These are phyloP conservation scores for Malacoctenus gilli DNA, from an alignment of 2,797 vertebrate species.

Conservation along the genomic window DNA sequence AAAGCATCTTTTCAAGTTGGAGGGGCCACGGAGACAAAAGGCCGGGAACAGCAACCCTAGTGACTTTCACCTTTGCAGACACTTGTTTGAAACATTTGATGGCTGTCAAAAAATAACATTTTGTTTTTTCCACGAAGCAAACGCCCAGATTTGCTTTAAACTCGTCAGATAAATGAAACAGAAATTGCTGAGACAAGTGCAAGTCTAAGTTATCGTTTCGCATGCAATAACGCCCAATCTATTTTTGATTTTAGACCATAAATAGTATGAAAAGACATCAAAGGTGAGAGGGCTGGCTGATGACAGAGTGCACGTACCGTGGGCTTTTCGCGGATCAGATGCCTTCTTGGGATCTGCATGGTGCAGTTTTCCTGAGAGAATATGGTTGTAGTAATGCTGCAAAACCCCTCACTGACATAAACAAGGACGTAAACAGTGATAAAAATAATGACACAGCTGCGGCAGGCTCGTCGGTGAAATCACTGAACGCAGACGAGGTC, in stretches of 20 bases:
- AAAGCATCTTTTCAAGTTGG: conserved; percentile 43
- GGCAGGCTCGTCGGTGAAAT: background rate
- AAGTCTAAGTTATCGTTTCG: background rate
- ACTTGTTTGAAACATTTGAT: conserved; percentile 4
- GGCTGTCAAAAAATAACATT: background rate
- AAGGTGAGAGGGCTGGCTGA: background rate
- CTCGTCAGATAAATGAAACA: too few species aligned
- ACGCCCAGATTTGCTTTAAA: too few species aligned
- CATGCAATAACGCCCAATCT: background rate
- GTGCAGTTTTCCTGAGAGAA: background rate
- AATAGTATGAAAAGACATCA: background rate
- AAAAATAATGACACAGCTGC: background rate
- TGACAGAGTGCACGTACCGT: conserved; percentile 4
- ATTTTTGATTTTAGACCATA: background rate
- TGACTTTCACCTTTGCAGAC: conserved; percentile 16
- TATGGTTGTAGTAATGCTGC: background rate
- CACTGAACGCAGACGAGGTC: background rate
- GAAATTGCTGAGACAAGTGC: too few species aligned
- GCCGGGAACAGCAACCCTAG: conserved; percentile 6
- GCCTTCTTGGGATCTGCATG: background rate
- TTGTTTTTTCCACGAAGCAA: too few species aligned
- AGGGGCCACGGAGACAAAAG: conserved; percentile 29
- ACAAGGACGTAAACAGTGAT: too few species aligned
- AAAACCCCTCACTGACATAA: conserved; percentile 7
- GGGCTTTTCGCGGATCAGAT: conserved; percentile 9